These are phyloP conservation scores for Zoroaster sp. DNA, from an alignment of 53 echinoderm and acorn worm species.

Conservation along the genomic window DNA sequence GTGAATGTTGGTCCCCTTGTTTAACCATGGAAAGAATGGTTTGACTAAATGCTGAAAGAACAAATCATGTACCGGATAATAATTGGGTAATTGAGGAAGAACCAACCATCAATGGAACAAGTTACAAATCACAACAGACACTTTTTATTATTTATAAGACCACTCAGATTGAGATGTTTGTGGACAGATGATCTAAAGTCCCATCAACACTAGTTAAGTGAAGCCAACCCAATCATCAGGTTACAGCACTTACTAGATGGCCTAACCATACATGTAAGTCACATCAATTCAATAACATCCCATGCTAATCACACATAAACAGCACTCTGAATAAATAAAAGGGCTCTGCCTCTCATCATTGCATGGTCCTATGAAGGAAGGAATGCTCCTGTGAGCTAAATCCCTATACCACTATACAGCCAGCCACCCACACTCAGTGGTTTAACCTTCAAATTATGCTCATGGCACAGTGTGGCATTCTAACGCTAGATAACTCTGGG, in stretches of 20 bases:
- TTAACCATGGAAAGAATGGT: too few species aligned
- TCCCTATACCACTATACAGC: too few species aligned
- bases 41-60: too few species aligned
- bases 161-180: neutral
- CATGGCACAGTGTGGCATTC: neutral
- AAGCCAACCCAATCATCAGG: neutral
- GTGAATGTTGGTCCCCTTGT: too few species aligned
- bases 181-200: neutral
- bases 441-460: neutral
- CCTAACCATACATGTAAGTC: neutral
- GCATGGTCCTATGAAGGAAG: too few species aligned
- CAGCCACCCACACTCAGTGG: too few species aligned
- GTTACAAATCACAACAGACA: neutral
- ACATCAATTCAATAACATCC: neutral
- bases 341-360: too few species aligned
- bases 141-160: neutral
- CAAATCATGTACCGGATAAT: too few species aligned
- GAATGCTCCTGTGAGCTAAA: too few species aligned
- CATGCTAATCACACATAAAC: slow-evolving; percentile 15
- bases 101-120: too few species aligned
- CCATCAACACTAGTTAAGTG: neutral
- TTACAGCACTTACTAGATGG: neutral
- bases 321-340: neutral
- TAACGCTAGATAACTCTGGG: neutral
- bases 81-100: too few species aligned